Evolutionary conservation across 2,797 vertebrate species (phyloP).

Genomic region (Lerista edwardsae): DNA sequence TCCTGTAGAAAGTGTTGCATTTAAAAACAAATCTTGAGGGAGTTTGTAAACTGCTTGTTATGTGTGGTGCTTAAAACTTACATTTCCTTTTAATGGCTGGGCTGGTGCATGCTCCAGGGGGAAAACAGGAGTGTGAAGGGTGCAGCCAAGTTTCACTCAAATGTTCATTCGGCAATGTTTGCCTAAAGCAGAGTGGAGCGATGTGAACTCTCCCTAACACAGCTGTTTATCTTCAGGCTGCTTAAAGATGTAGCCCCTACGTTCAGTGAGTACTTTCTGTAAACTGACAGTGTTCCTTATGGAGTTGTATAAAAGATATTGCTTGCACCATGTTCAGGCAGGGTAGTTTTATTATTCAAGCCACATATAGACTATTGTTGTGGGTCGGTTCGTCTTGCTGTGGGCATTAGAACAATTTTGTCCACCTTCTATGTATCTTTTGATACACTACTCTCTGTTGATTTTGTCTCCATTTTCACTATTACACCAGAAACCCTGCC

Average conservation of each 20-base stretch:
- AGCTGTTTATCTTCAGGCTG: slow-evolving; percentile 64
- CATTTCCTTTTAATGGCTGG: slow-evolving; percentile 54
- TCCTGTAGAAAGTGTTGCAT: slow-evolving; percentile 44
- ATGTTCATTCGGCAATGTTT: slow-evolving; percentile 52
- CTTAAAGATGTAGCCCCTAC: slow-evolving; percentile 46
- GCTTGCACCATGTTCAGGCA: neutral
- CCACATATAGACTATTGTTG: neutral
- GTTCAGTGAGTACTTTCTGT: slow-evolving; percentile 38
- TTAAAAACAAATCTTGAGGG: slow-evolving; percentile 59
- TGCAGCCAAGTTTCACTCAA: slow-evolving; percentile 60
- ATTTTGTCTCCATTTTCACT: neutral
- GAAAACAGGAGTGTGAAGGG: slow-evolving; percentile 47
- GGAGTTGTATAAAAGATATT: neutral
- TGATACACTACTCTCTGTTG: neutral
- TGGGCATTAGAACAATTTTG: neutral
- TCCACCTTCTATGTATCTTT: neutral
- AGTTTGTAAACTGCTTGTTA: slow-evolving; percentile 60
- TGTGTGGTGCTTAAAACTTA: slow-evolving; percentile 47
- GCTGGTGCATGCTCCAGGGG: slow-evolving; percentile 50
- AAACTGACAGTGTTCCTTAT: slow-evolving; percentile 28
- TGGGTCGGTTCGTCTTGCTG: neutral
- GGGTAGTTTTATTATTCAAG: slow-evolving; percentile 15
- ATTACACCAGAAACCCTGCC: neutral
- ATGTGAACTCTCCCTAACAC: slow-evolving; percentile 46
- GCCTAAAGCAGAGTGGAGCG: slow-evolving; percentile 47